Conservation (phyloP, 2,888 invertebrate species). For the Drosophila flavopinicola region DNA sequence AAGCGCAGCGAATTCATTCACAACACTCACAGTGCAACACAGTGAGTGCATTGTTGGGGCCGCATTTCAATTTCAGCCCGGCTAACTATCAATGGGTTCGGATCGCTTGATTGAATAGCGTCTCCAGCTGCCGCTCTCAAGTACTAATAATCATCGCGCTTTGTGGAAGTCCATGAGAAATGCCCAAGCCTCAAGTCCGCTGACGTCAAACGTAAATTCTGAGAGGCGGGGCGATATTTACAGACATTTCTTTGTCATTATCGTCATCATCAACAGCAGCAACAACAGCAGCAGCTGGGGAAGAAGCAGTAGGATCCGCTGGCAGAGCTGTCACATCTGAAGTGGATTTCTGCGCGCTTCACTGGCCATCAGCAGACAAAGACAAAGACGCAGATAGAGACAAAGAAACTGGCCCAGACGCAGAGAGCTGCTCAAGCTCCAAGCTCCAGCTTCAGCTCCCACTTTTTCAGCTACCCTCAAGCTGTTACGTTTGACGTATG, state of each 20-base stretch:
- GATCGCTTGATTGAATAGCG: constrained; percentile 48
- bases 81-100: constrained; percentile 39
- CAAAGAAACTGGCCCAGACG: constrained; percentile 31
- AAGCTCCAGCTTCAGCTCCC: constrained; percentile 23
- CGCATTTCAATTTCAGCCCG: constrained; percentile 52
- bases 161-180: constrained; percentile 39
- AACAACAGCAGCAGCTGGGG: constrained; percentile 1
- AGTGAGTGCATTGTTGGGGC: constrained; percentile 31
- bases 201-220: constrained; percentile 64
- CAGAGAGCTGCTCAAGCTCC: constrained; percentile 26
- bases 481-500: constrained; percentile 31
- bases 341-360: constrained; percentile 50
- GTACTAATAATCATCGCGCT: constrained; percentile 45
- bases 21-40: constrained; percentile 23
- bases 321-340: constrained; percentile 14
- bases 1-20: constrained; percentile 44
- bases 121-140: constrained; percentile 20
- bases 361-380: constrained; percentile 54
- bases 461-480: constrained; percentile 21
- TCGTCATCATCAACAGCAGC: constrained; percentile 24
- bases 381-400: constrained; percentile 23
- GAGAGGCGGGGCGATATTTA: constrained; percentile 13
- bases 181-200: constrained; percentile 44
- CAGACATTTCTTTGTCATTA: constrained; percentile 69
- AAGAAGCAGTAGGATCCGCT: neutral